phyloP scores from a whole-genome alignment of 1,140 invertebrate genomes.

The Scylla paramamosain region DNA sequence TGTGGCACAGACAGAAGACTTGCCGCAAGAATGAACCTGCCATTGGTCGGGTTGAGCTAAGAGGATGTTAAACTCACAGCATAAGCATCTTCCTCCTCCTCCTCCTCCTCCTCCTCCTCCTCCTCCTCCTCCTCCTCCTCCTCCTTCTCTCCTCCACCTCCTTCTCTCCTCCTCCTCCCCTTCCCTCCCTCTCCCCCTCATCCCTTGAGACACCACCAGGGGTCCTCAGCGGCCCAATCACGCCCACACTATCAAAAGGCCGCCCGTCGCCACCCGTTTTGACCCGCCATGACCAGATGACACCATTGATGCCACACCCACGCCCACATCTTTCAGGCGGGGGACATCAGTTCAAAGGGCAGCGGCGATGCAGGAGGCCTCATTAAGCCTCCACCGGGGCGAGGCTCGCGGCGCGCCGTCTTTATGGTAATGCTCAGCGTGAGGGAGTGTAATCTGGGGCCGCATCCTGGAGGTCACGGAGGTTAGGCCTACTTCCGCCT shows the following conservation, averaged over 20 bases:
- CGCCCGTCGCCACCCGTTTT: constrained; percentile 58
- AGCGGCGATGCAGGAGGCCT: constrained; percentile 45
- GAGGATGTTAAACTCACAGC: constrained; percentile 11
- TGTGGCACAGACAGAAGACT: neutral
- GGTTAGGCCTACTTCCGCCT: neutral
- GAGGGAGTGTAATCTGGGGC: neutral
- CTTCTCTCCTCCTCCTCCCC: neutral
- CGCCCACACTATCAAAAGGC: constrained; percentile 63
- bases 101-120: neutral
- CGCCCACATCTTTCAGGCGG: constrained; percentile 51
- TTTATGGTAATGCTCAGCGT: constrained; percentile 37
- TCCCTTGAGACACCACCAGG: neutral
- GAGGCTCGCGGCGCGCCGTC: neutral
- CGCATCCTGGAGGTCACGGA: neutral
- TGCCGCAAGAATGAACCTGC: neutral
- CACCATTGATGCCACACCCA: constrained; percentile 68
- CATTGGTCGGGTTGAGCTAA: neutral
- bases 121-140: neutral
- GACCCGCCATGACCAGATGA: constrained; percentile 67
- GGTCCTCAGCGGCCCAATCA: neutral
- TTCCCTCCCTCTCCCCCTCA: neutral
- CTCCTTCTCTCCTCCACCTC: too few relatives aligned
- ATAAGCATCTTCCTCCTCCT: constrained; percentile 10
- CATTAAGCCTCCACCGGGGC: constrained; percentile 48
- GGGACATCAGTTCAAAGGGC: constrained; percentile 52